Evolutionary conservation across 2,797 vertebrate genomes (phyloP).

Genomic region (Tadarida brasiliensis): DNA sequence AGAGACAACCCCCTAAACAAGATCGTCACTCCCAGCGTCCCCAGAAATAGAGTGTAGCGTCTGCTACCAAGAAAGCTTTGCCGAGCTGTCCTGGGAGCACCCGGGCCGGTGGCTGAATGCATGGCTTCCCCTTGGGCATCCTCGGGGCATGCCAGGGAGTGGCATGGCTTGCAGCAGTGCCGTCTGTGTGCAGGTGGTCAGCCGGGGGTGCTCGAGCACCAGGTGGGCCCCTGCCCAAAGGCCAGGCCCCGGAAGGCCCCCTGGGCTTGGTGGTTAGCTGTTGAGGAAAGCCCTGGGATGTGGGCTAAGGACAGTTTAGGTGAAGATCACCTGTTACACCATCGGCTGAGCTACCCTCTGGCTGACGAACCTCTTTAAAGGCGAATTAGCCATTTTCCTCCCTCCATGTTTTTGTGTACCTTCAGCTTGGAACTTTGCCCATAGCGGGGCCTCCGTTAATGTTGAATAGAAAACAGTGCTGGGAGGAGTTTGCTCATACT

Average conservation of each 20-base stretch:
- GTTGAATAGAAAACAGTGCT: not conserved
- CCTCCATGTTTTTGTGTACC: not conserved
- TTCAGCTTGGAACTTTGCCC: not conserved
- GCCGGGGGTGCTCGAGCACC: not conserved
- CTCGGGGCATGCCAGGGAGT: not conserved
- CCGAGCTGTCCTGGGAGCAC: not conserved
- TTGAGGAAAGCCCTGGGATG: not conserved
- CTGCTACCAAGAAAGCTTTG: not conserved
- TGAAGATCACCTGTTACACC: not conserved
- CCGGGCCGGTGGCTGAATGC: not conserved
- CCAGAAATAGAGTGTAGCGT: not conserved
- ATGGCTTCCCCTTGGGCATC: not conserved
- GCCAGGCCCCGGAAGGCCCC: not conserved
- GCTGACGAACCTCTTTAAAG: not conserved
- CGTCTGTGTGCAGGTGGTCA: not conserved
- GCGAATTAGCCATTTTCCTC: not conserved
- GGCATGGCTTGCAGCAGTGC: no score
- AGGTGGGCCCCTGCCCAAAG: not conserved
- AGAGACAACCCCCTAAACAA: conserved; percentile 27
- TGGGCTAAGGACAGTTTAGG: not conserved
- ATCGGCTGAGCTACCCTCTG: not conserved
- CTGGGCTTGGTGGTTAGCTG: not conserved
- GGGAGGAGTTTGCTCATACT: not conserved
- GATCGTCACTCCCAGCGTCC: not conserved
- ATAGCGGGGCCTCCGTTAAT: not conserved